Percentiles rank a stretch among this genome's conserved stretches.
Conservation (phyloP, 2,888 invertebrate species). For the Mythimna pallens region DNA sequence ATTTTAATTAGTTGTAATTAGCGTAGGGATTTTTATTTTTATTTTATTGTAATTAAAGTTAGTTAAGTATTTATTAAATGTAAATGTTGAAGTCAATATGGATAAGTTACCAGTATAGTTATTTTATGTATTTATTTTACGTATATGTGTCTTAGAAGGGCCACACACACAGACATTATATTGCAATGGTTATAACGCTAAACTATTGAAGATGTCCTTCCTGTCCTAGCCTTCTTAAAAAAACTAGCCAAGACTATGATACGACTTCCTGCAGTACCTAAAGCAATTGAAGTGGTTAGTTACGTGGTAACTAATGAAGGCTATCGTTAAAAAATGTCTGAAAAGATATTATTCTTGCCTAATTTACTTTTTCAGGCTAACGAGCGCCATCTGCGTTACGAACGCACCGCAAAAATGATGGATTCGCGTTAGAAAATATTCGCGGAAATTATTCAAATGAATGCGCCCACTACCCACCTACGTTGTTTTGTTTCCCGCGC, state of each 20-base stretch:
- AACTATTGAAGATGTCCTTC: background rate
- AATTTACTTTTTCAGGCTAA: conserved; percentile 34
- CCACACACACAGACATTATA: no score
- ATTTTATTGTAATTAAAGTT: no score
- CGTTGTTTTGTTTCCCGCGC: conserved; percentile 68
- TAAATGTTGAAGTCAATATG: no score
- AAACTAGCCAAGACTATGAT: background rate
- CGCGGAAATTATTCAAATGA: conserved; percentile 84
- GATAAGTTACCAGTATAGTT: no score
- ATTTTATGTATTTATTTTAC: no score
- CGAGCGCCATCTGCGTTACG: conserved; percentile 63
- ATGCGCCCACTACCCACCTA: conserved; percentile 70
- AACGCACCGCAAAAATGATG: conserved; percentile 75
- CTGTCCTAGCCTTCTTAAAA: background rate
- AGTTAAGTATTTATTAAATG: no score
- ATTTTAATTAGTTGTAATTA: no score
- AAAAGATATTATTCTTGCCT: background rate
- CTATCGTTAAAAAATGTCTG: background rate
- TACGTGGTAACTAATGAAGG: background rate
- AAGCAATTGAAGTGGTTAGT: background rate
- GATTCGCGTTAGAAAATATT: conserved; percentile 75
- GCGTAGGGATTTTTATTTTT: no score
- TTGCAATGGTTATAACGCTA: background rate
- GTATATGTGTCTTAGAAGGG: no score
- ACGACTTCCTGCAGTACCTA: background rate